Conservation (phyloP, 2,113 vertebrate genomes). For the Seriola rivoliana region DNA sequence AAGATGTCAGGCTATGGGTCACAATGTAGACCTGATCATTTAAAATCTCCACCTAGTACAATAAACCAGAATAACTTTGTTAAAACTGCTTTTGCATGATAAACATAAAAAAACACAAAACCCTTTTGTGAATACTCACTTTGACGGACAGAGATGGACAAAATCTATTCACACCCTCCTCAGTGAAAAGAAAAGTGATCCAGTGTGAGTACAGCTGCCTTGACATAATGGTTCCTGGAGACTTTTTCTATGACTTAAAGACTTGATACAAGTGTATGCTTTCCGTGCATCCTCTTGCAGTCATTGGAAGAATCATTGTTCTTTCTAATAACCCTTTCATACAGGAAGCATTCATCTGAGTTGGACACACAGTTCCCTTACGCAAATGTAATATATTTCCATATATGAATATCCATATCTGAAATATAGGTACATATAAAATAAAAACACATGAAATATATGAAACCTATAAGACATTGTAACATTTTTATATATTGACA, state of each 20-base stretch:
- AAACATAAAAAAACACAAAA: not conserved
- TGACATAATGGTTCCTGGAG: not conserved
- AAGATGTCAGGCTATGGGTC: too few species aligned
- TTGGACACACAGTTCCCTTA: too few species aligned
- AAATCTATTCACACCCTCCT: not conserved
- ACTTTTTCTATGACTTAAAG: not conserved
- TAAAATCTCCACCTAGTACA: not conserved
- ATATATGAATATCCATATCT: too few species aligned
- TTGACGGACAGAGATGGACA: not conserved
- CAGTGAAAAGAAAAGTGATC: conserved; percentile 12
- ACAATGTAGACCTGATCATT: not conserved
- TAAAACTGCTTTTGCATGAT: not conserved
- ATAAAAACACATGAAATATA: too few species aligned
- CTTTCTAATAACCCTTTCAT: not conserved
- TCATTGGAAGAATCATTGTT: too few species aligned
- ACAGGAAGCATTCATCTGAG: not conserved
- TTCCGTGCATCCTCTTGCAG: not conserved
- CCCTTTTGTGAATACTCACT: not conserved
- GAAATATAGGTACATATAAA: too few species aligned
- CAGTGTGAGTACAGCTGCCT: not conserved
- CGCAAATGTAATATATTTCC: too few species aligned
- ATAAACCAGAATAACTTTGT: not conserved
- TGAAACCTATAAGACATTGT: too few species aligned
- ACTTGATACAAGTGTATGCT: too few species aligned
- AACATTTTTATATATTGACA: too few species aligned